Evolutionary conservation across 2,113 vertebrate genomes (phyloP).

Genomic region (Notarius quadriscutis): DNA sequence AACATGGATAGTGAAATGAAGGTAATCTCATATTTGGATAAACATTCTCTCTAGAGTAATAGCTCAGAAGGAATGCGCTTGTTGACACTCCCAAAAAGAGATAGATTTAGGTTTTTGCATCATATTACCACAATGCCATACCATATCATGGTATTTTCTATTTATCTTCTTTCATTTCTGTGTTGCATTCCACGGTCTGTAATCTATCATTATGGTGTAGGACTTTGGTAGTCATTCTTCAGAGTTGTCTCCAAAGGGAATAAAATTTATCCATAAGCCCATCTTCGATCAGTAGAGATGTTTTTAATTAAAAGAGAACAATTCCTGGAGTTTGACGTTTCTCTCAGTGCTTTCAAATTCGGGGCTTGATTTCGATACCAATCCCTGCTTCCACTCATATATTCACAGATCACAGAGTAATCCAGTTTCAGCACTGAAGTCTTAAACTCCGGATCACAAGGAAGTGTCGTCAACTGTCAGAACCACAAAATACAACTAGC

Average conservation of each 20-base stretch:
- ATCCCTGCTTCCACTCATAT: slow-evolving; percentile 40
- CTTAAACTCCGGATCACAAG: slow-evolving; percentile 59
- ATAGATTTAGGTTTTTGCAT: neutral
- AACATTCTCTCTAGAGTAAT: neutral
- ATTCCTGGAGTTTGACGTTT: neutral
- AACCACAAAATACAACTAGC: slow-evolving; percentile 52
- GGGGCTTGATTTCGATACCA: slow-evolving; percentile 9
- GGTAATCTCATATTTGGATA: neutral
- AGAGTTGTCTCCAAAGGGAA: neutral
- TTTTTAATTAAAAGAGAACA: neutral
- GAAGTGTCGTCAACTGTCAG: slow-evolving; percentile 4
- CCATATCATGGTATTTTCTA: neutral
- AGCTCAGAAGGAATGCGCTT: neutral
- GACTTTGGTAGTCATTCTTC: neutral
- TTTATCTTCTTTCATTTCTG: neutral
- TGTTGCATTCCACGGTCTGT: neutral
- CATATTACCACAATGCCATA: neutral
- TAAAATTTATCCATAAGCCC: neutral
- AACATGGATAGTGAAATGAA: neutral
- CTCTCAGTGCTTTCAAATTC: neutral
- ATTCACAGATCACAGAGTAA: slow-evolving; percentile 57
- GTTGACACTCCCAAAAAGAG: neutral
- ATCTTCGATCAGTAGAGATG: neutral
- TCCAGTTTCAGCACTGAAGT: slow-evolving; percentile 53
- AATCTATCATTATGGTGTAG: neutral